Evolutionary conservation across 2,113 vertebrate genomes (phyloP).

Genomic region (Tautogolabrus adspersus): DNA sequence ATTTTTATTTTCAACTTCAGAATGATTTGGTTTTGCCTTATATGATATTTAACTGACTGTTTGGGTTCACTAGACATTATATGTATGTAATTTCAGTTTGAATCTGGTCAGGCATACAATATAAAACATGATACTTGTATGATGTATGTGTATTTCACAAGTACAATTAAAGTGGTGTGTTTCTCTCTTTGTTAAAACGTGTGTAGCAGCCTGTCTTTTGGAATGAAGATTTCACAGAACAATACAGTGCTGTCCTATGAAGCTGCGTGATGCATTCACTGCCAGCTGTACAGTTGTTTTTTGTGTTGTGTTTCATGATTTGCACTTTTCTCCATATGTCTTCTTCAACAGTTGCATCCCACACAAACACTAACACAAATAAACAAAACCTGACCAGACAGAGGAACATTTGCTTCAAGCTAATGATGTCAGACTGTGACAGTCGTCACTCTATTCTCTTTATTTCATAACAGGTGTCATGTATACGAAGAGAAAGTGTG

Average conservation of each 20-base stretch:
- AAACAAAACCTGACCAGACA: not conserved
- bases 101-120: too few relatives aligned
- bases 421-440: slow-evolving; percentile 58
- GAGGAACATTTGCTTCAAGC: slow-evolving; percentile 59
- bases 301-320: slow-evolving; percentile 31
- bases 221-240: not conserved
- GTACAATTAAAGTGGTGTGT: too few relatives aligned
- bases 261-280: slow-evolving; percentile 18
- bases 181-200: too few relatives aligned
- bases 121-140: too few relatives aligned
- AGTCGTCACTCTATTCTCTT: slow-evolving; percentile 53
- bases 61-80: too few relatives aligned
- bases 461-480: slow-evolving; percentile 73
- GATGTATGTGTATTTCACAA: too few relatives aligned
- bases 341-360: slow-evolving; percentile 23
- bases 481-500: slow-evolving; percentile 64
- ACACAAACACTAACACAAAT: not conserved
- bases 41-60: too few relatives aligned
- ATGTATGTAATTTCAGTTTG: too few relatives aligned
- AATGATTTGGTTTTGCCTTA: too few relatives aligned
- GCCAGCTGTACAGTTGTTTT: slow-evolving; percentile 45
- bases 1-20: too few relatives aligned
- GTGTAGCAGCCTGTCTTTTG: too few relatives aligned
- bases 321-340: slow-evolving; percentile 54
- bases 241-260: not conserved